Base-by-base conservation (phyloP, 1,140 invertebrate species). In the Pararge aegeria region DNA sequence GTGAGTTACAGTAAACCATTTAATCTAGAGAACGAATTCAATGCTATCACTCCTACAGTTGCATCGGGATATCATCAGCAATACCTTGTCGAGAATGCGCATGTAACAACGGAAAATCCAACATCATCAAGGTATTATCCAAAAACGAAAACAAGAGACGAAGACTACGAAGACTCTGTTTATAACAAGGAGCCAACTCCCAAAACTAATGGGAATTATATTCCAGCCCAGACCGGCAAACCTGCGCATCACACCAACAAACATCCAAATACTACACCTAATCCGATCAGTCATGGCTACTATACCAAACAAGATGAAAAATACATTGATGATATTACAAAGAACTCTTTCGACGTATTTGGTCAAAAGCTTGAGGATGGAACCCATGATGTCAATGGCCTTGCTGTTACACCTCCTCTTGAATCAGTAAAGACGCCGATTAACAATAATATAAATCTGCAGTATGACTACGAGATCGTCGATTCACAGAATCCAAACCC, bases 311-410 rank as follows among this genome's bases (percentile, higher is more conserved):
- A 94, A 55, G 94, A 95, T 42, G 93, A 94, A 61, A 90, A 91
- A 29, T 90, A 94, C 21, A 85, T 95, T 30, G 95, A 95, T 62
- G 94, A 95, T 63, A 94, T 94, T 7, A 95, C 94, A 1, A 94
- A 94, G 70, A 94, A 94, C 64, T 95, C 94, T 49, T 95, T 95
- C 64, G 94, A 94, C 19, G 92, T 94, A 58, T 95, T 95, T 64
- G 95, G 95, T 0, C 93, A 95, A 68, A 95, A 95, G 78, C 69
- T 95, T 2, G 90, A 91, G 46, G 87, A 90, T 65, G 80, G 74
- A 88, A 61, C 82, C 56, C 61, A 89, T 69, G 71, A 94, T 90
- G 18, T 93, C 78, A 49, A 92, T 91, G 30, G 89, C 77, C 30
- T 93, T 19, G 87, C 82, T 3, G 90, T 89, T 9, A 91, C 90